Evolutionary conservation across 1,140 invertebrate species (phyloP).

Genomic region (Drosophila pruinosa): DNA sequence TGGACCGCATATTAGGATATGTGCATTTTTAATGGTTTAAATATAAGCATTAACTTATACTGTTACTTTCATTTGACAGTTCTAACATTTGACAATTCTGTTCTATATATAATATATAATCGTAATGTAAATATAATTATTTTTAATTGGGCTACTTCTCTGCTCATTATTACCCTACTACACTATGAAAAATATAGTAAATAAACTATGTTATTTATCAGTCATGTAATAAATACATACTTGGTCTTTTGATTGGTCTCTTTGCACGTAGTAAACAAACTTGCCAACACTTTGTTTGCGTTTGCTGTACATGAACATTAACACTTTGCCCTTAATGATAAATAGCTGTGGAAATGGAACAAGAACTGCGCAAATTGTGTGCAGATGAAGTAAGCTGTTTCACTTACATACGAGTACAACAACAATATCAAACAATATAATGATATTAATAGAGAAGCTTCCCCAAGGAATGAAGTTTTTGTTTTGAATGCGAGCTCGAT

Average conservation of each 20-base stretch:
- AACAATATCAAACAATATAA: slow-evolving; percentile 22
- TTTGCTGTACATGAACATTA: slow-evolving; percentile 50
- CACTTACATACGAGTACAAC: neutral
- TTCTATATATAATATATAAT: too few relatives aligned
- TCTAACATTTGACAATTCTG: too few relatives aligned
- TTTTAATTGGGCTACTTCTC: slow-evolving; percentile 28
- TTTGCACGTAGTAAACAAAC: slow-evolving; percentile 5
- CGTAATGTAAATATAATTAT: slow-evolving; percentile 39
- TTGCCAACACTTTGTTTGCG: slow-evolving; percentile 29
- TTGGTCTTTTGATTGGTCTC: slow-evolving; percentile 17
- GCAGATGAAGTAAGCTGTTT: neutral
- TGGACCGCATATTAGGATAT: neutral
- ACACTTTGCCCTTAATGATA: slow-evolving; percentile 53
- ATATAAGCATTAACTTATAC: neutral
- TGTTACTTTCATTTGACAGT: too few relatives aligned
- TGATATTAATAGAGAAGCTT: slow-evolving; percentile 27
- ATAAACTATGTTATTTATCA: neutral
- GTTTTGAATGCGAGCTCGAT: neutral
- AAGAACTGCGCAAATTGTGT: neutral
- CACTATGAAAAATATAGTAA: neutral
- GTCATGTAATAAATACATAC: neutral
- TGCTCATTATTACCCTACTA: neutral
- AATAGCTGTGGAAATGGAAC: slow-evolving; percentile 19
- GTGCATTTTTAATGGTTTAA: neutral
- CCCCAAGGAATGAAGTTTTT: neutral